Conservation (phyloP, 2,888 invertebrate species). For the Drosophila vallismaia region DNA sequence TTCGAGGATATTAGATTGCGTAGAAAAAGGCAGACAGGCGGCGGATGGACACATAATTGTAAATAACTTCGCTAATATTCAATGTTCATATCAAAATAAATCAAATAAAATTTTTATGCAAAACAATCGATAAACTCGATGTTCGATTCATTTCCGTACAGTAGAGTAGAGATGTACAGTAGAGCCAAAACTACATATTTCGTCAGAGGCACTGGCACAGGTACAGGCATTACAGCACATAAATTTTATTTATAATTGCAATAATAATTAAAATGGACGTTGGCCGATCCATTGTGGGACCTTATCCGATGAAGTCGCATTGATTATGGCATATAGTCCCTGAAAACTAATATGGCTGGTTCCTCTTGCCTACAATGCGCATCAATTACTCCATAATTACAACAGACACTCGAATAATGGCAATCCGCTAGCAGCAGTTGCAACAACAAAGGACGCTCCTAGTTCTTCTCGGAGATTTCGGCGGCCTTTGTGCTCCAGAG, state of each 20-base stretch:
- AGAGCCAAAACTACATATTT: too few relatives aligned
- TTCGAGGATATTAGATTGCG: too few relatives aligned
- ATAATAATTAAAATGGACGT: background rate
- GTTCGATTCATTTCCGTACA: too few relatives aligned
- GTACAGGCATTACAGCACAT: too few relatives aligned
- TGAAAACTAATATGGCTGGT: conserved; percentile 14
- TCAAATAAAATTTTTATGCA: too few relatives aligned
- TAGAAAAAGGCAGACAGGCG: too few relatives aligned
- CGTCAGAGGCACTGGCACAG: too few relatives aligned
- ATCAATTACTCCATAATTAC: conserved; percentile 71
- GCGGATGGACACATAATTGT: too few relatives aligned
- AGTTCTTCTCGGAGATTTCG: conserved; percentile 1
- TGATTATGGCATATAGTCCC: background rate
- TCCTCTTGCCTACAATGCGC: conserved; percentile 53
- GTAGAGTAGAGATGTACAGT: too few relatives aligned
- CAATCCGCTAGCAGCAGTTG: conserved; percentile 28
- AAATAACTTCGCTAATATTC: too few relatives aligned
- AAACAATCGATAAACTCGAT: too few relatives aligned
- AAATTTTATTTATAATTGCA: background rate
- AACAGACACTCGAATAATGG: conserved; percentile 42
- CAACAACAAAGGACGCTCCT: conserved; percentile 35
- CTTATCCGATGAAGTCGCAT: background rate
- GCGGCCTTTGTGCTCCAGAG: conserved; percentile 13
- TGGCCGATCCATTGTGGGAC: background rate
- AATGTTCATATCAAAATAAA: too few relatives aligned